Evolutionary conservation across 2,888 invertebrate genomes (phyloP), one percentile per base, ranked within the genome.

Genomic region (Erynnis tages): DNA sequence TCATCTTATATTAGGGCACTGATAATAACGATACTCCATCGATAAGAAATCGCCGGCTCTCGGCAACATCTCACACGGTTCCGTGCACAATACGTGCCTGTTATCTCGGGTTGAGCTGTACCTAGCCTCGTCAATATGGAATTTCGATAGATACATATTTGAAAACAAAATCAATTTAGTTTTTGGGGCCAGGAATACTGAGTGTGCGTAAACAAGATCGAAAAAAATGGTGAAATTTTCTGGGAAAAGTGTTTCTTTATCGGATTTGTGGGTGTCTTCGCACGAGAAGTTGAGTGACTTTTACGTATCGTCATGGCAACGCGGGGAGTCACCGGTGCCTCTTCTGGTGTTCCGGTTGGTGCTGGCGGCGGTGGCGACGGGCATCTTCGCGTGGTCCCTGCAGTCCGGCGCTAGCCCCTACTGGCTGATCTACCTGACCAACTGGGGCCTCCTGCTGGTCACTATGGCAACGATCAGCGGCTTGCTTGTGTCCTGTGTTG

Each of bases 281-380:
- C 70, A 82, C 58, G 84, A 82, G 16, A 77, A 65, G 60, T 45
- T 77, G 32, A 85, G 81, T 60, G 84, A 89, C 61, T 89, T 88
- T 61, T 80, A 79, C 57, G 66, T 80, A 37, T 81, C 82, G 60
- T 78, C 87, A 79, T 88, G 86, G 85, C 87, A 88, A 67, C 73
- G 72, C 10, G 84, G 86, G 32, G 86, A 86, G 10, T 80, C 84
- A 0, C 66, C 83, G 5, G 53, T 82, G 16, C 83, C 84, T 1
- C 57, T 88, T 71, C 63, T 88, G 66, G 57, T 79, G 54, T 47
- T 82, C 35, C 68, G 89, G 44, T 32, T 80, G 55, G 1, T 80
- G 23, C 59, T 85, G 58, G 62, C 76, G 1, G 56, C 55, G 10
- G 43, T 69, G 17, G 71, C 82, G 3, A 35, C 77, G 34, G 74